Base-by-base conservation (phyloP, 2,888 invertebrate genomes). In the Standfussiana lucernea region DNA sequence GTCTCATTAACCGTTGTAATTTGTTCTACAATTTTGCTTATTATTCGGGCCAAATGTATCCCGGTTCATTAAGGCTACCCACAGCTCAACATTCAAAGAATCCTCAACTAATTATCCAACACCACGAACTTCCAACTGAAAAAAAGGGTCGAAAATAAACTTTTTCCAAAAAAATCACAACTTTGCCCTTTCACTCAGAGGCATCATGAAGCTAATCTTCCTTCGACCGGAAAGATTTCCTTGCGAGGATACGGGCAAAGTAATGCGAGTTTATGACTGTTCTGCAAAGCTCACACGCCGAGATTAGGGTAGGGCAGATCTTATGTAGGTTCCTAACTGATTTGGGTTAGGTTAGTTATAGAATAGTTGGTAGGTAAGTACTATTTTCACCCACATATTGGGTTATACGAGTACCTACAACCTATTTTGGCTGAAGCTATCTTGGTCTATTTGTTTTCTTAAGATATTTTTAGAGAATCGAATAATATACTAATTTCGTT, bases 201-300 rank as follows among this genome's bases (percentile, higher is more conserved):
- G 62, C 28, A 70, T 80, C 71, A 74, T 77, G 78, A 78, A 81
- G 81, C 61, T 86, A 78, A 84, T 85, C 82, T 77, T 64, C 32
- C 59, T 74, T 70, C 73, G 84, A 74, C 78, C 70, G 66, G 68
- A 65, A 71, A 86, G 82, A 78, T 77, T 84, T 86, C 79, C 71
- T 70, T 67, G 72, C 66, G 47, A 77, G 77, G 70, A 80, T 75
- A 66, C 76, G 65, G 79, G 65, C 65, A 69, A 50, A 47, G 77
- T 86, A 82, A 88, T 82, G 73, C 78, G 75, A 82, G 72, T 87
- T 87, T 87, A 88, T 87, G 85, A 82, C 75, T 83, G 62, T 79
- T 83, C 71, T 72, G 65, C 59, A 80, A 81, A 86, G 80, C 87
- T 80, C 62, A 67, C 69, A 70, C 75, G 64, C 80, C 66, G 83